Base-by-base conservation (phyloP, 1,140 invertebrate genomes). In the Calliphora vicina region DNA sequence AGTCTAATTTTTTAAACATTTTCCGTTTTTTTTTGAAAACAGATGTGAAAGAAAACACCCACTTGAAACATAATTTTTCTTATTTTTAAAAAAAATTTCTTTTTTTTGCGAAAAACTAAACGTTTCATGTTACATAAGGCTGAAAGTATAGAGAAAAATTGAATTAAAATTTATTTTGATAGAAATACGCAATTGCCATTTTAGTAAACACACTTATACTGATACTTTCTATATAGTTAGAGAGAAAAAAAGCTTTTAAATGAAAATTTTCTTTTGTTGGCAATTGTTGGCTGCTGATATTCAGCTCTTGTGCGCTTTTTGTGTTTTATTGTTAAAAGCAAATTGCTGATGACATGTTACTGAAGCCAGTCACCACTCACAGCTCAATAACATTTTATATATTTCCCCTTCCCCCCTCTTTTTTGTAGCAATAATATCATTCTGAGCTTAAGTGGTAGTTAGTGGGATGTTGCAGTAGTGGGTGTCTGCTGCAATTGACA, bases 101-200 rank as follows among this genome's bases (percentile, higher is more conserved):
- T n/a, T n/a, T n/a, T 67, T 23, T 5, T 23, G n/a, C 13, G 17
- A 61, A n/a, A 61, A 61, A 61, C 50, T 67, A 67, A 67, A 67
- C 61, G 61, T 67, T 67, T 67, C n/a, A 67, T 23, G 61, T 67
- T 67, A 9, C 20, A n/a, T 67, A 67, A 23, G 61, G 61, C n/a
- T 25, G 25, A 50, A 17, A 50, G 12, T 5, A 67, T 10, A 23
- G 9, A 67, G n/a, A 67, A 67, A 67, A 67, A 67, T 67, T 67
- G 61, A 67, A 67, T 67, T 67, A 67, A 67, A 67, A 67, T 67
- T 67, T 67, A 25, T 67, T 67, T 67, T 67, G n/a, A 67, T 67
- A n/a, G 20, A 20, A 67, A 23, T 67, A 25, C 20, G 20, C 61
- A 67, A 67, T 67, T 67, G 61, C 61, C 61, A 67, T 67, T 67